These are phyloP conservation scores for Microtus richardsoni DNA, from an alignment of 2,113 vertebrate genomes.

Conservation along the genomic window DNA sequence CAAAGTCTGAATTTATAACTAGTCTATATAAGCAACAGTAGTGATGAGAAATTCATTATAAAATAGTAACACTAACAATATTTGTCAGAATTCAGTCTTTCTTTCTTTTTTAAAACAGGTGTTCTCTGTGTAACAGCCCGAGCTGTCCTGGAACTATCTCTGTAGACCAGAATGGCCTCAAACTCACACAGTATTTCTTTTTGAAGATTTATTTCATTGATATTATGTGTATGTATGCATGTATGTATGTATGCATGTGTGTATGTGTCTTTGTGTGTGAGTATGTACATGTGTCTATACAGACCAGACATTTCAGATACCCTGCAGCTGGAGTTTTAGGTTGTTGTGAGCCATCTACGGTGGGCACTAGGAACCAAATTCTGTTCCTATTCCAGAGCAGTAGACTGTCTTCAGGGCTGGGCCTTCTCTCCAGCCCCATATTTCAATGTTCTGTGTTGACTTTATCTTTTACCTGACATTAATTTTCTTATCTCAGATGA, in stretches of 20 bases:
- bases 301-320: too few species aligned
- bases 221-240: not conserved
- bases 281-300: not conserved
- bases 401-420: not conserved
- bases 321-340: not conserved
- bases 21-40: not conserved
- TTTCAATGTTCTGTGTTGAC: not conserved
- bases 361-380: not conserved
- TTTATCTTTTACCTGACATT: not conserved
- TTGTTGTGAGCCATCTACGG: not conserved
- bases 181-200: not conserved
- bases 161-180: too few species aligned
- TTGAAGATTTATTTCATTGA: not conserved
- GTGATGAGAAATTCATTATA: not conserved
- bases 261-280: not conserved
- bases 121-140: too few species aligned
- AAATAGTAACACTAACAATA: not conserved
- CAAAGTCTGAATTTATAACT: not conserved
- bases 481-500: constrained; percentile 14
- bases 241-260: not conserved
- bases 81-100: not conserved
- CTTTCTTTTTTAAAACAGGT: too few species aligned
- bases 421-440: not conserved
- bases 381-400: not conserved
- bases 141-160: too few species aligned